Base-by-base conservation (phyloP, 2,113 vertebrate genomes). In the Haplotaxodon microlepis region DNA sequence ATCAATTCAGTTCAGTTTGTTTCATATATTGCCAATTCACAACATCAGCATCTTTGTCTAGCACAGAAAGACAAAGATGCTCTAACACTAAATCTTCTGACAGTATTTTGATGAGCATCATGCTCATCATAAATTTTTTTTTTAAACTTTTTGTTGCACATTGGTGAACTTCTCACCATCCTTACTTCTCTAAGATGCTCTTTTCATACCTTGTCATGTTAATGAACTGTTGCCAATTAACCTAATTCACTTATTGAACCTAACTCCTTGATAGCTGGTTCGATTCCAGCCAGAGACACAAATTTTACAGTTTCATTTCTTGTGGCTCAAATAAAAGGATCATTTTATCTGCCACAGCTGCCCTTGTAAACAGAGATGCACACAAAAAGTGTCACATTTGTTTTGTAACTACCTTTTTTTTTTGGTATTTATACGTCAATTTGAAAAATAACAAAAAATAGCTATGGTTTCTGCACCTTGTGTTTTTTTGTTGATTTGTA, bases 201-300 rank as follows among this genome's bases (percentile, higher is more conserved):
- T 73, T 17, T 45, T 73, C n/a, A 45, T 7, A 45, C 21, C 21
- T 42, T 5, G 12, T 45, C 2, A 73, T 73, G 40, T 73, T 73
- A 73, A 24, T 73, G 21, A 73, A 6, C 0, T 73, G 13, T 73
- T 73, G 0, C 40, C 21, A 45, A 17, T 73, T 45, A 17, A 45
- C 14, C 38, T 73, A 73, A 45, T 73, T 45, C 34, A 61, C 10
- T 38, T 8, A 66, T 5, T 66, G 34, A 13, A 38, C 19, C 61
- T 38, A 21, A 66, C 0, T n/a, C 61, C 34, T 66, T 66, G 34
- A 21, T 69, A 11, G 19, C 36, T 21, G 63, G 36, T 40, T 40
- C 0, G 63, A 69, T 42, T 71, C n/a, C 63, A 69, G 63, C 19
- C 2, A 0, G 0, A 69, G 36, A 69, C 63, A 69, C 1, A 21